Conservation (phyloP, 2,797 vertebrate genomes). For the Squalus acanthias region DNA sequence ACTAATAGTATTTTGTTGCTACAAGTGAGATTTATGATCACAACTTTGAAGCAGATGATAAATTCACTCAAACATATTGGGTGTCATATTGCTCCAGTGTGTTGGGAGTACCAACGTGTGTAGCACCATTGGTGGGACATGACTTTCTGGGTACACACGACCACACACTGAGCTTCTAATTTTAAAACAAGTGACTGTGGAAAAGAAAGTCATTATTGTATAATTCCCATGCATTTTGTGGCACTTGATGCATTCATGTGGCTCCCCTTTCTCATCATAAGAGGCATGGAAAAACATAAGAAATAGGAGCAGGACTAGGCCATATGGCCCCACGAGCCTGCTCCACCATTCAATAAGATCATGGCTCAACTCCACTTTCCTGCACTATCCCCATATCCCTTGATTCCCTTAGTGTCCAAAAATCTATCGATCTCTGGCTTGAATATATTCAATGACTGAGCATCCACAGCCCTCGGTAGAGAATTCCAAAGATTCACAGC, state of each 20-base stretch:
- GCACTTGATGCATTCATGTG: neutral
- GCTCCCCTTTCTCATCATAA: neutral
- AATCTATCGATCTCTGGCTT: too few species aligned
- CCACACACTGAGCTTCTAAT: neutral
- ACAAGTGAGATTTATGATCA: neutral
- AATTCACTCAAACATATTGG: neutral
- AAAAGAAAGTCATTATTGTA: neutral
- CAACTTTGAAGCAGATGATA: neutral
- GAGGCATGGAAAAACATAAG: too few species aligned
- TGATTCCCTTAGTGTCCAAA: too few species aligned
- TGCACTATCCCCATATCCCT: too few species aligned
- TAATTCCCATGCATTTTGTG: neutral
- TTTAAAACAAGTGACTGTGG: neutral
- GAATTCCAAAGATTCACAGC: too few species aligned
- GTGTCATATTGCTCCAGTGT: neutral
- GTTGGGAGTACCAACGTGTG: neutral
- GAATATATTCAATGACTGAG: too few species aligned
- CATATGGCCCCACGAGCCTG: too few species aligned
- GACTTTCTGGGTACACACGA: neutral
- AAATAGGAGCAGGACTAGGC: too few species aligned
- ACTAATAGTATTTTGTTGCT: neutral
- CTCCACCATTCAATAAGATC: too few species aligned
- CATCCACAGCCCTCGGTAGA: too few species aligned
- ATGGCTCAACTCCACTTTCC: too few species aligned
- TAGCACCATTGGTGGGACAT: neutral